Evolutionary conservation across 1,140 invertebrate species (phyloP).

Genomic region (Babylonia areolata): DNA sequence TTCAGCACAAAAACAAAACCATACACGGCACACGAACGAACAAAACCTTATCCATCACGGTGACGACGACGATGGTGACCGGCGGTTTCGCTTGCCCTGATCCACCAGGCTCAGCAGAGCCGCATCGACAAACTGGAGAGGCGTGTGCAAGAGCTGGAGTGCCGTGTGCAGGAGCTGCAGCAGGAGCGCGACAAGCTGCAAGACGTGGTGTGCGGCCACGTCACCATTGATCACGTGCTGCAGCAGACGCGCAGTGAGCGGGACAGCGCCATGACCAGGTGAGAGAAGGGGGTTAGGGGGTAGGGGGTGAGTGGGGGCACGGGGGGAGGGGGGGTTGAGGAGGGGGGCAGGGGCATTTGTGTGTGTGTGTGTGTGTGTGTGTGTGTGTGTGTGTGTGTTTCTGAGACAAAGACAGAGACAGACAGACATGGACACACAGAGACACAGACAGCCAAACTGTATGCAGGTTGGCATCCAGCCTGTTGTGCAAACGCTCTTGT

Average conservation of each 20-base stretch:
- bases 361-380: slow-evolving; percentile 17
- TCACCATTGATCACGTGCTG: slow-evolving; percentile 85
- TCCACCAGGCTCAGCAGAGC: not conserved
- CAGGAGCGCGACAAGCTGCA: slow-evolving; percentile 88
- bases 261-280: slow-evolving; percentile 89
- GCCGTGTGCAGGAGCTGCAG: slow-evolving; percentile 85
- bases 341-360: not conserved
- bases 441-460: too few species aligned
- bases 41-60: too few species aligned
- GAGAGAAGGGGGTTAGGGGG: slow-evolving; percentile 31
- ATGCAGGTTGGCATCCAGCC: too few species aligned
- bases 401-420: not conserved
- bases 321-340: not conserved
- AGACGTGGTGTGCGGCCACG: slow-evolving; percentile 39
- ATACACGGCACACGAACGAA: too few species aligned
- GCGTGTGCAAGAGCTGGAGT: slow-evolving; percentile 79
- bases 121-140: slow-evolving; percentile 2
- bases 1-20: too few species aligned
- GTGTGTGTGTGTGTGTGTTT: slow-evolving; percentile 10
- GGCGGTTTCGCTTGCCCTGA: too few species aligned
- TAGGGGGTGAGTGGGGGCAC: too few species aligned
- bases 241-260: slow-evolving; percentile 85
- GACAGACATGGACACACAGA: too few species aligned
- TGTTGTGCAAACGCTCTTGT: too few species aligned
- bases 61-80: too few species aligned